phyloP scores from a whole-genome alignment of 2,888 invertebrate species.

The Drosophila rellima region DNA sequence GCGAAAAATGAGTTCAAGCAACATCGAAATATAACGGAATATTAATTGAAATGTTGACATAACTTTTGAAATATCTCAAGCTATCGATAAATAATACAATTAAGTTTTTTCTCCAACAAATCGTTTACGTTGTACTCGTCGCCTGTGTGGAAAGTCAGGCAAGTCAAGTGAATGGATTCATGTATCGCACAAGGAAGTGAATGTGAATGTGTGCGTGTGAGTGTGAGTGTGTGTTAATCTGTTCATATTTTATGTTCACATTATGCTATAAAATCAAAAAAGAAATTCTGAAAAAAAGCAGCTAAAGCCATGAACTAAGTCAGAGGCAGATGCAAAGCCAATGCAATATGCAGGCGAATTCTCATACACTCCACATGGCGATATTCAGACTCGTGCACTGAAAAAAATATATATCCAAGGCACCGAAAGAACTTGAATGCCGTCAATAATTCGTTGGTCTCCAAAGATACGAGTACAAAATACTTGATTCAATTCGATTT shows the following conservation, averaged over 20 bases:
- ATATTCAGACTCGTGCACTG: slow-evolving; percentile 2
- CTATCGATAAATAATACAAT: neutral
- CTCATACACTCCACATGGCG: neutral
- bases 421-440: too few relatives aligned
- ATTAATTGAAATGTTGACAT: neutral
- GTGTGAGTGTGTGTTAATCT: slow-evolving; percentile 51
- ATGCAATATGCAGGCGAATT: slow-evolving; percentile 42
- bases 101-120: neutral
- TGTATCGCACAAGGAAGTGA: slow-evolving; percentile 13
- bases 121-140: neutral
- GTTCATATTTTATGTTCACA: slow-evolving; percentile 60
- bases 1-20: neutral
- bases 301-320: slow-evolving; percentile 1
- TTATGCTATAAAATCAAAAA: slow-evolving; percentile 69
- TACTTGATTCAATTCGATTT: too few relatives aligned
- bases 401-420: neutral
- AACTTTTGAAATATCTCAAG: neutral
- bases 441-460: too few relatives aligned
- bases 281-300: slow-evolving; percentile 42
- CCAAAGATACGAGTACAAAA: too few relatives aligned
- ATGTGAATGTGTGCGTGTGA: neutral
- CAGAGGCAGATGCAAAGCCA: slow-evolving; percentile 32
- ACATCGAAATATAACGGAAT: neutral
- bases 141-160: slow-evolving; percentile 5
- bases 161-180: slow-evolving; percentile 15